phyloP scores from a whole-genome alignment of 2,888 invertebrate genomes.

The Himalopsyche anomala region DNA sequence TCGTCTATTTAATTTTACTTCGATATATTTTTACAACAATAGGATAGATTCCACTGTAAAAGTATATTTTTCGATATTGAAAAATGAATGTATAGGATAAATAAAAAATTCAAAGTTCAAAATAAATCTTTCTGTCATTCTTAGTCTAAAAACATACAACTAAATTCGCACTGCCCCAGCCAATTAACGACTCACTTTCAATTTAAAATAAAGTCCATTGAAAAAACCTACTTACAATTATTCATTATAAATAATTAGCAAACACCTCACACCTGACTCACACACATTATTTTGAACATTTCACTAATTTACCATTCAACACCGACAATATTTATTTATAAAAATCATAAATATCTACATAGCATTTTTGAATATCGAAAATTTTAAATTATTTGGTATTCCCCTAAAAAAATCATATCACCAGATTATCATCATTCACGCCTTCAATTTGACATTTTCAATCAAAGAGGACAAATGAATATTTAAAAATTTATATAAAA shows the following conservation, averaged over 20 bases:
- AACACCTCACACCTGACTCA: not conserved
- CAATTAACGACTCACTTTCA: not conserved
- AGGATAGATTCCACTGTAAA: no score
- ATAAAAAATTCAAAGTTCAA: no score
- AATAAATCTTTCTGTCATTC: no score
- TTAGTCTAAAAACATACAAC: no score
- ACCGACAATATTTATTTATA: not conserved
- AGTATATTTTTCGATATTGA: no score
- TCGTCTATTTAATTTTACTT: no score
- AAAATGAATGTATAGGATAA: no score
- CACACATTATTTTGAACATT: not conserved
- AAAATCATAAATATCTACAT: not conserved
- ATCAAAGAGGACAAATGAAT: not conserved
- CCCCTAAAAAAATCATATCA: no score
- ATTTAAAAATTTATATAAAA: not conserved
- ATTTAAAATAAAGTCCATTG: not conserved
- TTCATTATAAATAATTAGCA: not conserved
- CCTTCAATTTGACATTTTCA: no score
- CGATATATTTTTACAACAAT: no score
- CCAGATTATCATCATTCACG: no score
- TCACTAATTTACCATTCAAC: not conserved
- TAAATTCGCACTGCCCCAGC: no score
- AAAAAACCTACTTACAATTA: slow-evolving; percentile 25
- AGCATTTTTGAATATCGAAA: not conserved
- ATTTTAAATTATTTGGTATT: not conserved